phyloP scores from a whole-genome alignment of 2,797 vertebrate species.

The Megaceryle alcyon region DNA sequence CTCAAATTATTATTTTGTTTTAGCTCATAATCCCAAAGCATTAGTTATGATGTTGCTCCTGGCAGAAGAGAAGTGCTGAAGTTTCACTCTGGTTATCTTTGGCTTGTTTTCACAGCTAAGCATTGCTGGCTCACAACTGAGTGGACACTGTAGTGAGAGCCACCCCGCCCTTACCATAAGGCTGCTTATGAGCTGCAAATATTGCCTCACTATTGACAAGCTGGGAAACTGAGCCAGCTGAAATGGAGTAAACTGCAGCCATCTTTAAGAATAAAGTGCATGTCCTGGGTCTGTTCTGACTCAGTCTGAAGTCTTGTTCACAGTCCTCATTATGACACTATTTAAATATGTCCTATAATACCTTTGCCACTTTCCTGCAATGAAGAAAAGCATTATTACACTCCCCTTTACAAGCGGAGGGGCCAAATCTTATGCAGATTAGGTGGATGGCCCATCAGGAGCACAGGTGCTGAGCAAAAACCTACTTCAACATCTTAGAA shows the following conservation, averaged over 20 bases:
- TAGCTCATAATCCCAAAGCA: not conserved
- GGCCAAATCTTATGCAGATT: not conserved
- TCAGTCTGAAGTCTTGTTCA: not conserved
- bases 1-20: constrained; percentile 63
- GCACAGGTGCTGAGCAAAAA: not conserved
- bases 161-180: not conserved
- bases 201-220: not conserved
- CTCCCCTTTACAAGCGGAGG: not conserved
- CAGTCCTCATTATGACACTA: not conserved
- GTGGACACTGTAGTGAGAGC: not conserved
- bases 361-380: not conserved
- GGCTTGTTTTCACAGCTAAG: constrained; percentile 27
- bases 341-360: not conserved
- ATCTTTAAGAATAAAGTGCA: not conserved
- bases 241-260: not conserved
- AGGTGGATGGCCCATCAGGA: not conserved
- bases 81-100: constrained; percentile 43
- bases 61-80: constrained; percentile 40
- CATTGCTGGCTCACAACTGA: not conserved
- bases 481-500: not conserved
- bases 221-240: not conserved
- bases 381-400: not conserved
- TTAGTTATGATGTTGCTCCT: constrained; percentile 29
- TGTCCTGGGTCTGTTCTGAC: not conserved
- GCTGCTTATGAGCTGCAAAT: not conserved